Conservation (phyloP, 2,888 invertebrate species). For the Agyllia agylla region DNA sequence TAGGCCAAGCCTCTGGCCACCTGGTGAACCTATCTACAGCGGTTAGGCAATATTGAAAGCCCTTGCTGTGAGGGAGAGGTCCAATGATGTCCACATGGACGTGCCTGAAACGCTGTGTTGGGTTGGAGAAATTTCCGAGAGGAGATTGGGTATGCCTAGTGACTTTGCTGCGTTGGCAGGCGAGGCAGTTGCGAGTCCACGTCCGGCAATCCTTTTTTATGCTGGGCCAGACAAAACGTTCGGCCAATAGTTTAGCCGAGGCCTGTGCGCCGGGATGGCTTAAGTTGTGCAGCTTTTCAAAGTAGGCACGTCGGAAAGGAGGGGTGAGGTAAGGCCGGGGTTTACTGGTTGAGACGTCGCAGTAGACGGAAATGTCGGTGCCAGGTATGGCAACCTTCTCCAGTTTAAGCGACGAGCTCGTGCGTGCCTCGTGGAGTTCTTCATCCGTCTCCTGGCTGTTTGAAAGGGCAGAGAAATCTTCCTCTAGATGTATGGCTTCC, state of each 20-base stretch:
- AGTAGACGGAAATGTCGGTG: constrained; percentile 34
- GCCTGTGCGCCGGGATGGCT: constrained; percentile 66
- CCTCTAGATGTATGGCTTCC: constrained; percentile 53
- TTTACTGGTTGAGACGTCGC: constrained; percentile 66
- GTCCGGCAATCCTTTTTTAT: constrained; percentile 51
- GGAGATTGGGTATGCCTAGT: constrained; percentile 60
- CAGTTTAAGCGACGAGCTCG: constrained; percentile 42
- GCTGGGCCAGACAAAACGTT: constrained; percentile 82
- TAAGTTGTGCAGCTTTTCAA: constrained; percentile 53
- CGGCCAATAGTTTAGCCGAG: constrained; percentile 73
- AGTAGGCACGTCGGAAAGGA: constrained; percentile 29
- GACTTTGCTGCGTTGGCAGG: constrained; percentile 80
- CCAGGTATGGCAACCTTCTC: constrained; percentile 45
- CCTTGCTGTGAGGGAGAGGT: constrained; percentile 4
- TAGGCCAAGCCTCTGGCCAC: constrained; percentile 72
- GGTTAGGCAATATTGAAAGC: constrained; percentile 18
- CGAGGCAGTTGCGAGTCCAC: constrained; percentile 80
- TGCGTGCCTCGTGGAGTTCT: constrained; percentile 42
- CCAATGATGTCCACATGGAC: constrained; percentile 82
- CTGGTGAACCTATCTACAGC: constrained; percentile 15
- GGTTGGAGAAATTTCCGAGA: constrained; percentile 30
- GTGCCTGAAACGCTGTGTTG: constrained; percentile 58
- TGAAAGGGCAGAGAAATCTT: constrained; percentile 28
- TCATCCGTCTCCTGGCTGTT: constrained; percentile 45
- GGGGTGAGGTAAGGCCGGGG: constrained; percentile 57